These are phyloP conservation scores for Dichetophora obliterata DNA, from an alignment of 2,888 invertebrate genomes.

Conservation along the genomic window DNA sequence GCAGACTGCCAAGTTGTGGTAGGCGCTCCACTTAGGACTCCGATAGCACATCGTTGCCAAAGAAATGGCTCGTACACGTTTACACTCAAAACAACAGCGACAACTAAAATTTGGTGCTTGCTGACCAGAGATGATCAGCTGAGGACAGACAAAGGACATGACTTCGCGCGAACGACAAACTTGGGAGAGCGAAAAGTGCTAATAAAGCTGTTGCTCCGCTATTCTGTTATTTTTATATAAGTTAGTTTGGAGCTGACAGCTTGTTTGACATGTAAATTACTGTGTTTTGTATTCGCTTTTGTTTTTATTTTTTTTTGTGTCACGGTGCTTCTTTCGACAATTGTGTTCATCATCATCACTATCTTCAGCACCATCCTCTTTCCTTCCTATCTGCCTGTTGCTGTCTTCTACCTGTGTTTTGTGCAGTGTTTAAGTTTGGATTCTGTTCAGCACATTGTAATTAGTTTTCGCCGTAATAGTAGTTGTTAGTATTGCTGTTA, in stretches of 20 bases:
- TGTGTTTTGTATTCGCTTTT: conserved; percentile 43
- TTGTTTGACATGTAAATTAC: conserved; percentile 56
- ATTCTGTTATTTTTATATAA: not conserved
- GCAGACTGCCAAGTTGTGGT: too few species aligned
- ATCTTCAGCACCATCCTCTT: not conserved
- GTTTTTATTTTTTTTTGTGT: not conserved
- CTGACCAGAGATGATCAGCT: not conserved
- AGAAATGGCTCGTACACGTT: too few species aligned
- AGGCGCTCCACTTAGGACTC: too few species aligned
- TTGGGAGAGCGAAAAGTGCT: conserved; percentile 14
- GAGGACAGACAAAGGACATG: conserved; percentile 41
- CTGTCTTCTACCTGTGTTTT: conserved; percentile 5
- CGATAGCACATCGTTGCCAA: too few species aligned
- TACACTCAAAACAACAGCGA: too few species aligned
- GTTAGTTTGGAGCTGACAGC: conserved; percentile 52
- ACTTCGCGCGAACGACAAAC: conserved; percentile 48
- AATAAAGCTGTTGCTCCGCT: conserved; percentile 21
- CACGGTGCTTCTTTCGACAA: conserved; percentile 26
- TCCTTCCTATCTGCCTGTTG: not conserved
- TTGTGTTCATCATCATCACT: conserved; percentile 15
- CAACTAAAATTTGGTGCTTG: too few species aligned
- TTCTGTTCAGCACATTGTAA: conserved; percentile 52
- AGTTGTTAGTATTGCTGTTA: conserved; percentile 34
- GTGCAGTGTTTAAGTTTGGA: conserved; percentile 37
- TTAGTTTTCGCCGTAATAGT: conserved; percentile 46